phyloP scores from a whole-genome alignment of 2,797 vertebrate genomes.

The Carduelis carduelis region DNA sequence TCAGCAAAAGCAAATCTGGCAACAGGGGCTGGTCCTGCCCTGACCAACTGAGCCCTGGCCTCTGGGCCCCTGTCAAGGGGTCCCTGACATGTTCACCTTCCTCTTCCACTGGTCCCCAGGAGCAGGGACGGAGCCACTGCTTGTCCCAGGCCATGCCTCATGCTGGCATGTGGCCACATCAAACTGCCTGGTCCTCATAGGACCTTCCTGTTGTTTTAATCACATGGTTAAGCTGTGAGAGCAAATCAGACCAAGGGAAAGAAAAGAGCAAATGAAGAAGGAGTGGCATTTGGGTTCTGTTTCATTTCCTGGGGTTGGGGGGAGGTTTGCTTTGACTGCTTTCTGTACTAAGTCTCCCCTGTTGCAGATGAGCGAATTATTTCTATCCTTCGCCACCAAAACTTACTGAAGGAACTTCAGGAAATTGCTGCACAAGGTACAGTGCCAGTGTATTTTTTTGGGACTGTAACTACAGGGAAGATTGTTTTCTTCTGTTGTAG shows the following conservation, averaged over 20 bases:
- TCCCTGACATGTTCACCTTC: not conserved
- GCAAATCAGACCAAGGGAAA: not conserved
- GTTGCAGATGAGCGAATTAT: slow-evolving; percentile 89
- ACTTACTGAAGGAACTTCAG: slow-evolving; percentile 91
- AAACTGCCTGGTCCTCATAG: not conserved
- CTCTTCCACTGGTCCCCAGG: not conserved
- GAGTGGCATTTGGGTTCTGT: not conserved
- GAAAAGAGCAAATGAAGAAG: not conserved
- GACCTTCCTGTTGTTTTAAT: not conserved
- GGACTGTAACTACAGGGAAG: not conserved
- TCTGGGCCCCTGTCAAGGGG: not conserved
- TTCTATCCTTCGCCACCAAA: slow-evolving; percentile 88
- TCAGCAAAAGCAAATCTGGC: not conserved
- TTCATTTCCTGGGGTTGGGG: not conserved
- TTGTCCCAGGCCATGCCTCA: not conserved
- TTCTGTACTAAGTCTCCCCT: not conserved
- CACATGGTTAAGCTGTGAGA: not conserved
- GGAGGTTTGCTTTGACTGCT: not conserved
- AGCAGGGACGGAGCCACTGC: not conserved
- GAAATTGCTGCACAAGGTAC: slow-evolving; percentile 89
- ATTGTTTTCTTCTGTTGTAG: not conserved
- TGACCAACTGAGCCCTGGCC: not conserved
- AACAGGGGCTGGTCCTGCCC: not conserved
- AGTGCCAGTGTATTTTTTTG: not conserved
- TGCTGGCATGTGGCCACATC: not conserved